These are phyloP conservation scores for Dicrostonyx torquatus DNA, from an alignment of 2,797 vertebrate genomes.

Conservation along the genomic window DNA sequence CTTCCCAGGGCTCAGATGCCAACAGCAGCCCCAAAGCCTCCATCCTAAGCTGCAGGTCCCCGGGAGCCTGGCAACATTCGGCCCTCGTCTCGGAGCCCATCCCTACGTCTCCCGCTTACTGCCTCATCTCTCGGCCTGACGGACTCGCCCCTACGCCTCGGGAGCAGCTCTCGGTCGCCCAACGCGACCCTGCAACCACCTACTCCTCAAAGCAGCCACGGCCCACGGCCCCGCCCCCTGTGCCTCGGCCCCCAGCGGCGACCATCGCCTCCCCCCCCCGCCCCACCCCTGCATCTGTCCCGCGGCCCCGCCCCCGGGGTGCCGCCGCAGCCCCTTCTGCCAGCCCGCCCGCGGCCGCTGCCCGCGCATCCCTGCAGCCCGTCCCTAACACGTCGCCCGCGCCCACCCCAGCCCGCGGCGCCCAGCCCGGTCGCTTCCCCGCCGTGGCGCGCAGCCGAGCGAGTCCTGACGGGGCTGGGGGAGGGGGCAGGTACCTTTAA, in stretches of 20 bases:
- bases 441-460: background rate
- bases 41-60: background rate
- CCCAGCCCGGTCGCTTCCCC: background rate
- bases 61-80: background rate
- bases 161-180: background rate
- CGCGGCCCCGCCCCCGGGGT: conserved; percentile 65
- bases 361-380: background rate
- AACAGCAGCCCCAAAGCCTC: background rate
- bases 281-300: conserved; percentile 68
- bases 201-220: background rate
- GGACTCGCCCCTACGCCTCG: background rate
- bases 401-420: background rate
- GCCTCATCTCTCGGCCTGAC: background rate
- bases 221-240: conserved; percentile 53
- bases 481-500: conserved; percentile 81
- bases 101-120: background rate
- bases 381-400: conserved; percentile 18
- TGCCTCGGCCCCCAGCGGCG: conserved; percentile 7
- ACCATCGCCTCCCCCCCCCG: conserved; percentile 45
- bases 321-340: background rate
- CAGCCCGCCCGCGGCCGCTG: background rate
- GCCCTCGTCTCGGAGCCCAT: background rate
- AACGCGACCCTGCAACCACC: background rate
- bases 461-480: conserved; percentile 13
- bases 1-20: background rate